Base-by-base conservation (phyloP, 2,888 invertebrate species). In the Tridacna gigas region DNA sequence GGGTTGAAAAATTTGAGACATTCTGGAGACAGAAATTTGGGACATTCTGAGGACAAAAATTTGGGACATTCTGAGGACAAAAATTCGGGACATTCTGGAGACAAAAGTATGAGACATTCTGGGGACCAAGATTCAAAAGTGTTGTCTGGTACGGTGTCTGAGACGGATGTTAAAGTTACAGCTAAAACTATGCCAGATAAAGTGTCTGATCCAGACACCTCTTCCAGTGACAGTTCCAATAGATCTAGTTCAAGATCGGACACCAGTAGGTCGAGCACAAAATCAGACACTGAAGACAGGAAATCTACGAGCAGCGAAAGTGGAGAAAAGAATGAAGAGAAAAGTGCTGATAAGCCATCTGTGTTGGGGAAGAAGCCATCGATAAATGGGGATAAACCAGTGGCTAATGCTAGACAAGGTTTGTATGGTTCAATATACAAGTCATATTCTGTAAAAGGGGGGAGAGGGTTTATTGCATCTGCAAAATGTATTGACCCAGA, bases 41-140 rank as follows among this genome's bases (percentile, higher is more conserved):
- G 71, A 51, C 71, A 51, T 48, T 71, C 71, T 22, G 71, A 51
- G n/a, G 71, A 71, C 51, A 71, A 48, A 26, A 71, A 71, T 25
- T 48, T 71, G 48, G 37, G 71, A 51, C 71, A 71, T 48, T 71
- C 71, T 22, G 71, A 51, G n/a, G 71, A 71, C 48, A 71, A 48
- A 26, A 71, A 48, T 22, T 48, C 48, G 48, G 37, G 71, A 51
- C 51, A 51, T 7, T 51, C 71, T 71, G 71, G 48, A 12, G 71
- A 71, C 48, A 71, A 47, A 71, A 71, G 22, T 25, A 51, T 71
- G 48, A 37, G 45, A 47, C 51, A 71, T 7, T 51, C 71, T 71
- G 71, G 51, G 22, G 71, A 71, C 51, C 48, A 47, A 48, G 51
- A 48, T 25, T 69, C 47, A 47, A 69, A 47, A 69, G 15, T n/a